These are phyloP conservation scores for Gymnothorax reevesii DNA, from an alignment of 2,797 vertebrate genomes.

Conservation along the genomic window DNA sequence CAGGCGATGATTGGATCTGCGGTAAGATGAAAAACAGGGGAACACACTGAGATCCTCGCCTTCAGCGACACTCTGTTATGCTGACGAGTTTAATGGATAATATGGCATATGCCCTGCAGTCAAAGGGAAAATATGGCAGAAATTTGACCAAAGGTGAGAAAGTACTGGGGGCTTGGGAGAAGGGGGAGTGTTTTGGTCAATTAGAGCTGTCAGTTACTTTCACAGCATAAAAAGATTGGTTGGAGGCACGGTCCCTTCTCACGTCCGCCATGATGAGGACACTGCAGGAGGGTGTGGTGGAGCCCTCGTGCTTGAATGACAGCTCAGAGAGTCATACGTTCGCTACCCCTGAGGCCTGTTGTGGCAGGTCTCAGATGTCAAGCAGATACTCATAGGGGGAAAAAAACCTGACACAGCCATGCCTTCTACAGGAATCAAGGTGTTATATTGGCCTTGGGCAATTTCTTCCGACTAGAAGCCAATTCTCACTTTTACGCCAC, in stretches of 20 bases:
- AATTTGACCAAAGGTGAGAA: conserved; percentile 38
- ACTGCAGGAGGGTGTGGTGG: not conserved
- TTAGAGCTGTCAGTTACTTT: not conserved
- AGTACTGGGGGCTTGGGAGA: not conserved
- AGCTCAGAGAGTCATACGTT: conserved; percentile 36
- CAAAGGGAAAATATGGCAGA: conserved; percentile 33
- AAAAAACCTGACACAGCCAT: conserved; percentile 30
- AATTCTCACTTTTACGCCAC: not conserved
- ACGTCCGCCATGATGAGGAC: conserved; percentile 4
- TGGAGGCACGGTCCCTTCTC: not conserved
- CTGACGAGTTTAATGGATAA: conserved; percentile 33
- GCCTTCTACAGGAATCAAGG: not conserved
- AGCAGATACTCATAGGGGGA: conserved; percentile 34
- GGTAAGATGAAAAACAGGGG: conserved; percentile 31
- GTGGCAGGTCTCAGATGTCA: conserved; percentile 64
- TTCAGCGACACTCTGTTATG: conserved; percentile 23
- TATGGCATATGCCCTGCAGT: conserved; percentile 18
- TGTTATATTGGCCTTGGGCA: not conserved
- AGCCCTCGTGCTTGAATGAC: conserved; percentile 32
- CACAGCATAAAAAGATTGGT: not conserved
- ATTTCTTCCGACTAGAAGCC: not conserved
- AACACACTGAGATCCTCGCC: conserved; percentile 23
- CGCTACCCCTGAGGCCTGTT: conserved; percentile 56
- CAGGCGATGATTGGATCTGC: conserved; percentile 4
- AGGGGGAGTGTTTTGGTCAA: not conserved